These are phyloP conservation scores for Nycticorax nycticorax DNA, from an alignment of 2,113 vertebrate genomes.

Conservation along the genomic window DNA sequence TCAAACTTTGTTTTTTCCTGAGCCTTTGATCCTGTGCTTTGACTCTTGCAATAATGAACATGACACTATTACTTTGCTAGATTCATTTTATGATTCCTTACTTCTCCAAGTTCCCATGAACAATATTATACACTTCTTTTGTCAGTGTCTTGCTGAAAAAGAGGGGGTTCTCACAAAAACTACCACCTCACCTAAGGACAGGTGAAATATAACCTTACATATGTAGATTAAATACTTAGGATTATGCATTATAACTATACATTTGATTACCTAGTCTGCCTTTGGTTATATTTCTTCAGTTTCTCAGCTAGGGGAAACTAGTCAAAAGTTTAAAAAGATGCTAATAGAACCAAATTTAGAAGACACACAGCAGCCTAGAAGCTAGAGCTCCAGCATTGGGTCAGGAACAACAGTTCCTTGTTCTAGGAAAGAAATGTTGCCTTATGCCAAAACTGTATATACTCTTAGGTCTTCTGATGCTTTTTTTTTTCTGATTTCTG, in stretches of 20 bases:
- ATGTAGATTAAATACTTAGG: not conserved
- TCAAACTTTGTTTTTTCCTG: slow-evolving; percentile 61
- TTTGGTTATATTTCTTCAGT: not conserved
- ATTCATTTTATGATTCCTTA: not conserved
- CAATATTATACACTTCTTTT: not conserved
- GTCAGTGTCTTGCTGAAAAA: not conserved
- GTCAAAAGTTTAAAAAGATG: not conserved
- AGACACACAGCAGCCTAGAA: not conserved
- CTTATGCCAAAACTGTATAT: not conserved
- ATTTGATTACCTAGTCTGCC: not conserved
- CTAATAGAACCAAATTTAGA: not conserved
- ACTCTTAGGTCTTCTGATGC: not conserved
- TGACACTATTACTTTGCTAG: not conserved
- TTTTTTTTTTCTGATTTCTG: not conserved
- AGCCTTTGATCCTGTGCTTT: slow-evolving; percentile 47
- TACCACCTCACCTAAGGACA: not conserved
- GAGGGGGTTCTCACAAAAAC: not conserved
- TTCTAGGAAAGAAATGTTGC: not conserved
- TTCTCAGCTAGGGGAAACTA: not conserved
- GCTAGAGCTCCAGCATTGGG: not conserved
- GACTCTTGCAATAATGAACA: slow-evolving; percentile 31
- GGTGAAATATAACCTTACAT: not conserved
- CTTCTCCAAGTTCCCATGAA: not conserved
- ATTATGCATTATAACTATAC: not conserved
- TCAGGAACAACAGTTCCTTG: not conserved